A percentile compares a stretch with the other conserved stretches of the same genome.
phyloP scores from a whole-genome alignment of 2,797 vertebrate species.

The Lerista edwardsae region DNA sequence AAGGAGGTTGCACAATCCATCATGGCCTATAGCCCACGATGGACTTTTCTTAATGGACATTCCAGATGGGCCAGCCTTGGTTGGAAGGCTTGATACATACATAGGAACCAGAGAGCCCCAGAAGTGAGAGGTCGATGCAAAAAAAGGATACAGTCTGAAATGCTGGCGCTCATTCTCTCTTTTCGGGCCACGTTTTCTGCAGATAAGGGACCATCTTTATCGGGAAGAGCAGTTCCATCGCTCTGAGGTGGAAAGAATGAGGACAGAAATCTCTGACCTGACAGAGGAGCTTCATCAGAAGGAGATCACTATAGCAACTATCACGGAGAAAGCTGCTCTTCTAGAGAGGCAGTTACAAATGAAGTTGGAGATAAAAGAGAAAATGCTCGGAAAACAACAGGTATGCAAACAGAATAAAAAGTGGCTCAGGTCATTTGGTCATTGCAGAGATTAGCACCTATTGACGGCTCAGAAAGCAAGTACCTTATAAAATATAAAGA shows the following conservation, averaged over 20 bases:
- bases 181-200: conserved; percentile 58
- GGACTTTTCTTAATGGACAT: too few relatives aligned
- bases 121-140: conserved; percentile 37
- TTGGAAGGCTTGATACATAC: conserved; percentile 39
- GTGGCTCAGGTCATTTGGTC: conserved; percentile 27
- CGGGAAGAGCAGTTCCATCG: conserved; percentile 60
- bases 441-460: conserved; percentile 3
- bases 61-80: too few relatives aligned
- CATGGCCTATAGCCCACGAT: too few relatives aligned
- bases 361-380: conserved; percentile 78
- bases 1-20: too few relatives aligned
- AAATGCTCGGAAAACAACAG: conserved; percentile 78
- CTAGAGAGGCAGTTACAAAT: conserved; percentile 80
- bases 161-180: conserved; percentile 51
- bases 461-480: conserved; percentile 11
- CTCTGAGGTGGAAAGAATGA: conserved; percentile 75
- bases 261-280: conserved; percentile 77
- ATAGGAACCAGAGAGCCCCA: conserved; percentile 38
- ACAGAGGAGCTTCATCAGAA: conserved; percentile 79
- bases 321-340: conserved; percentile 77
- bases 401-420: conserved; percentile 64
- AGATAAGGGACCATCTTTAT: conserved; percentile 74
- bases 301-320: conserved; percentile 82
- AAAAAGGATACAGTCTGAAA: conserved; percentile 54
- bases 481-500: background rate